A percentile compares a stretch with the other conserved stretches of the same genome.
These are phyloP conservation scores for Pedetes capensis DNA, from an alignment of 2,113 vertebrate genomes.

Conservation along the genomic window DNA sequence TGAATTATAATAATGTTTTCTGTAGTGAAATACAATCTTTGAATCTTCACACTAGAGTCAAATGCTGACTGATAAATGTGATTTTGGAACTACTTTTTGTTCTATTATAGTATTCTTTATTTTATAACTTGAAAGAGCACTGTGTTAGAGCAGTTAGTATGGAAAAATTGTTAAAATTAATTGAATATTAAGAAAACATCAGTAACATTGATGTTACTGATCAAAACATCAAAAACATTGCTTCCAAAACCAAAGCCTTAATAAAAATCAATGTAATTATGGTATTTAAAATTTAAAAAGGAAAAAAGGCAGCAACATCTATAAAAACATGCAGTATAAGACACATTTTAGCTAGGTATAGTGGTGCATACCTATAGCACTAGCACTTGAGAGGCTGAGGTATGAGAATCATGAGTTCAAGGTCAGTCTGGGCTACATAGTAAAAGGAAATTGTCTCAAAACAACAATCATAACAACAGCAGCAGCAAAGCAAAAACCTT, in stretches of 20 bases:
- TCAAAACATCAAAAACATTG: not conserved
- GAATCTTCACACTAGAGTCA: not conserved
- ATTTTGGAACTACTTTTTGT: slow-evolving; percentile 11
- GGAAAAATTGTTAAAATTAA: too few relatives aligned
- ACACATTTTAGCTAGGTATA: not conserved
- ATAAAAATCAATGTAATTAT: slow-evolving; percentile 15
- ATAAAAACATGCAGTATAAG: slow-evolving; percentile 10
- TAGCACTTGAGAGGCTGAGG: not conserved
- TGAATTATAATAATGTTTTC: slow-evolving; percentile 17
- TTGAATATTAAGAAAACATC: not conserved
- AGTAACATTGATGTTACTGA: too few relatives aligned
- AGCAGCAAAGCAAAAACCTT: too few relatives aligned
- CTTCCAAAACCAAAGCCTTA: slow-evolving; percentile 18
- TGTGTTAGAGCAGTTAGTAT: not conserved
- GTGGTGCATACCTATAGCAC: not conserved
- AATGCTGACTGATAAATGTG: not conserved
- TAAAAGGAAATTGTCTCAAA: not conserved
- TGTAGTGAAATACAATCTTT: slow-evolving; percentile 10
- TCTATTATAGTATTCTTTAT: not conserved
- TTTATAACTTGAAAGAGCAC: not conserved
- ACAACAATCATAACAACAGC: not conserved
- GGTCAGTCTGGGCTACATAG: not conserved
- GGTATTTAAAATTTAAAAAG: slow-evolving; percentile 22
- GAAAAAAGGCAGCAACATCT: not conserved
- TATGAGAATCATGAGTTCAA: not conserved